These are phyloP conservation scores for Antrozous pallidus DNA, from an alignment of 2,797 vertebrate species.

Conservation along the genomic window DNA sequence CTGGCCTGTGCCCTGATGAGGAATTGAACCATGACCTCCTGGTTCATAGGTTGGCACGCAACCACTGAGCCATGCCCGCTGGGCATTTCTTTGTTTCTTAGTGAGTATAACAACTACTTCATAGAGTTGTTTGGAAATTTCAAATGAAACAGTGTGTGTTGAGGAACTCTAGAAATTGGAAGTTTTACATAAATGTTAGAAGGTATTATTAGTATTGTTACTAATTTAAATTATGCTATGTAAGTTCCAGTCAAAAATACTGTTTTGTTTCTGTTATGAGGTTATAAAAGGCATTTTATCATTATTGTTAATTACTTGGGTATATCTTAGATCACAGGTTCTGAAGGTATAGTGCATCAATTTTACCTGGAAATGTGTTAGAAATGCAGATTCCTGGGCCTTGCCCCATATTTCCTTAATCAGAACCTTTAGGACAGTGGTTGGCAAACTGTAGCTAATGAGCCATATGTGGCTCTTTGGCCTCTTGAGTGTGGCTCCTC, in stretches of 20 bases:
- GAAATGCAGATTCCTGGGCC: not conserved
- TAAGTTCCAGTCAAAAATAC: not conserved
- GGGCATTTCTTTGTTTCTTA: not conserved
- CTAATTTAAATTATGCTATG: constrained; percentile 1
- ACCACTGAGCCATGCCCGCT: no score
- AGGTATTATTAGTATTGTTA: not conserved
- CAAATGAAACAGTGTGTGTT: not conserved
- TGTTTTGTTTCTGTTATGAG: not conserved
- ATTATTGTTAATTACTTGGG: not conserved
- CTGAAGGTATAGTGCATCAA: not conserved
- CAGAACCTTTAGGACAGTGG: not conserved
- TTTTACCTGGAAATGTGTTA: not conserved
- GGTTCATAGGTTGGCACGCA: no score
- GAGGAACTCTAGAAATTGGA: not conserved
- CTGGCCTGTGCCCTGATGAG: no score
- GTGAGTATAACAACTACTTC: not conserved
- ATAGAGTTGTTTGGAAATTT: not conserved
- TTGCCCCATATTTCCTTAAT: not conserved
- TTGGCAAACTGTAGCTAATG: no score
- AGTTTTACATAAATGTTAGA: not conserved
- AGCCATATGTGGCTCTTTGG: no score
- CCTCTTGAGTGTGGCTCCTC: no score
- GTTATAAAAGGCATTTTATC: not conserved
- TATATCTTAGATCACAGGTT: not conserved
- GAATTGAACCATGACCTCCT: no score